Evolutionary conservation across 2,888 invertebrate species (phyloP).

Genomic region (Eristalis pertinax): DNA sequence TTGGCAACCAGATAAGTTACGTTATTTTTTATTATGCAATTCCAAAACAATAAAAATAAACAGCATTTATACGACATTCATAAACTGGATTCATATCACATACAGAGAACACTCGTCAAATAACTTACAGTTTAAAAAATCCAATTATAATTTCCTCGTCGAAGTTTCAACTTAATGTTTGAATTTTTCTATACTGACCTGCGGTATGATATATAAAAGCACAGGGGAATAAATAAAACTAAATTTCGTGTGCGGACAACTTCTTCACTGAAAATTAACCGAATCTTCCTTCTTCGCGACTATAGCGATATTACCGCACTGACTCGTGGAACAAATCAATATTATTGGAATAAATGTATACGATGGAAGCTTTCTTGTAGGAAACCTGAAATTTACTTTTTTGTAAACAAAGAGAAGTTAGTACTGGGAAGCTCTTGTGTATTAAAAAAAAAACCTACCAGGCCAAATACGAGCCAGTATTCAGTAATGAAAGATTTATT

Average conservation of each 20-base stretch:
- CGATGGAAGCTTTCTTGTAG: constrained; percentile 27
- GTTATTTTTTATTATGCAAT: constrained; percentile 37
- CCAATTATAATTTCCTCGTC: not conserved
- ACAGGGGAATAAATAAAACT: not conserved
- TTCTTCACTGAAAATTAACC: constrained; percentile 7
- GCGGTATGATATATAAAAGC: not conserved
- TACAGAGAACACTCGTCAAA: not conserved
- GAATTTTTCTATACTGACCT: not conserved
- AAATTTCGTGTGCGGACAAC: constrained; percentile 4
- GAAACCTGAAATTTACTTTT: not conserved
- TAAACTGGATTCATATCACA: not conserved
- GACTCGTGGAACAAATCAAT: constrained; percentile 46
- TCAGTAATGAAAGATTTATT: not conserved
- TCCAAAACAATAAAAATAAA: not conserved
- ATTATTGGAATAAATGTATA: constrained; percentile 15
- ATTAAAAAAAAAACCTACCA: not conserved
- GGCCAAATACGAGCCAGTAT: not conserved
- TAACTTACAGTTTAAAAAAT: constrained; percentile 21
- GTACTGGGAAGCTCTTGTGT: not conserved
- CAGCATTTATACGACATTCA: not conserved
- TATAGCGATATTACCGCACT: not conserved
- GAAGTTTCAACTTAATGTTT: not conserved
- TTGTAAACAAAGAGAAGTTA: not conserved
- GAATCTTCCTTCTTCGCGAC: not conserved
- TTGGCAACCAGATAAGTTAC: not conserved